Base-by-base conservation (phyloP, 1,140 invertebrate genomes). In the Bombus turneri region DNA sequence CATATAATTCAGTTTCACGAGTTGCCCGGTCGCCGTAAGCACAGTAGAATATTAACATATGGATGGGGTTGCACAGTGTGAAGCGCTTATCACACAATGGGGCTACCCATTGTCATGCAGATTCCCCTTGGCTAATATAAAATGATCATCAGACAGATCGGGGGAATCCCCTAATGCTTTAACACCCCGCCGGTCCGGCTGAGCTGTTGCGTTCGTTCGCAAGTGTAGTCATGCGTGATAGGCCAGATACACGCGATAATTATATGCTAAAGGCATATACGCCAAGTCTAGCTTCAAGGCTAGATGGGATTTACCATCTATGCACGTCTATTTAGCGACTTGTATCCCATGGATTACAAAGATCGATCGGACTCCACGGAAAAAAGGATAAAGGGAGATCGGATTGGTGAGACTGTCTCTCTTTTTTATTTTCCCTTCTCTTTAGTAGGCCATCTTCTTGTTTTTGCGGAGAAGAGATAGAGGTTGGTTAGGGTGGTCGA, bases 41-140 rank as follows among this genome's bases (percentile, higher is more conserved):
- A 39, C 75, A 28, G 75, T 28, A 78, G 91, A 90, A 91, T 89
- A 89, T 91, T 91, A 91, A 91, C 91, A 91, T 90, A 91, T 89
- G 91, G 88, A 89, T 90, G 81, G 88, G 91, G 89, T 89, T 91
- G 89, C 82, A 79, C 87, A 68, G 82, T 89, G 89, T 86, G 91
- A 92, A 92, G 91, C 91, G 86, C 89, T 92, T 92, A 91, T 90
- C 90, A 87, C 89, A 92, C 91, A 92, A 92, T 92, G 81, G 89
- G 76, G 85, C 82, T 66, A 43, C 31, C 90, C 89, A 92, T 92
- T 92, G 91, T 92, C 87, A 92, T 92, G 91, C 91, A 92, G 91
- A 92, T 92, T 92, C 88, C 91, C 91, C 90, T 91, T 80, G 90
- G 90, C 90, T 92, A 92, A 92, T 92, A 92, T 92, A 91, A 92